Base-by-base conservation (phyloP, 1,140 invertebrate genomes). In the Heliconius melpomene region DNA sequence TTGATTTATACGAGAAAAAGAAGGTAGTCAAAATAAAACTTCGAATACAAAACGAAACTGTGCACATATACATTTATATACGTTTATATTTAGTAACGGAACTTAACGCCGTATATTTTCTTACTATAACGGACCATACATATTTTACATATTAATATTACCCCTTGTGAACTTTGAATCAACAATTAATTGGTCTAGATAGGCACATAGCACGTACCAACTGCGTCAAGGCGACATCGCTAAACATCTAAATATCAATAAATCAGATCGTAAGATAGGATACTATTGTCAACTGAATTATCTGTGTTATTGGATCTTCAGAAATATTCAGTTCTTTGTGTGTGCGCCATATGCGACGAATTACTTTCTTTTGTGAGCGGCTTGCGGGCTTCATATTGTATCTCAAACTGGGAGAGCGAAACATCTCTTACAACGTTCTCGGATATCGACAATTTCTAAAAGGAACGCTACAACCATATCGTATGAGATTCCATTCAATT, bases 261-360 rank as follows among this genome's bases (percentile, higher is more conserved):
- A 66, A 66, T 66, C 60, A 66, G 29, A 66, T 66, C 26, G 60
- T 29, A 16, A 66, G 60, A 66, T 29, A 29, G 60, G 60, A 29
- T 66, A 66, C 60, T 66, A 66, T 66, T 66, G 60, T 66, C 60
- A 66, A 66, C 26, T 66, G 60, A 66, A 66, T 66, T 66, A 66
- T 66, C 60, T 29, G 11, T 66, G 60, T 66, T 72, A 72, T 72
- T 72, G 71, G 71, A 72, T 72, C 36, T 72, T 72, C 71, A 72
- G 71, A 72, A 72, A 72, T 72, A 89, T 87, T 86, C 83, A 81
- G 78, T 87, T 86, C 86, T 88, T 85, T 88, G 88, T 88, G 88
- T 88, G 88, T 85, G 54, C 73, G 81, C 81, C 88, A 86, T 85
- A 82, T 89, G 88, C 81, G 81, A 84, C 84, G 85, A 87, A 90